A percentile compares a stretch with the other conserved stretches of the same genome.
phyloP scores from a whole-genome alignment of 2,113 vertebrate genomes.

The Rhinoptilus africanus region DNA sequence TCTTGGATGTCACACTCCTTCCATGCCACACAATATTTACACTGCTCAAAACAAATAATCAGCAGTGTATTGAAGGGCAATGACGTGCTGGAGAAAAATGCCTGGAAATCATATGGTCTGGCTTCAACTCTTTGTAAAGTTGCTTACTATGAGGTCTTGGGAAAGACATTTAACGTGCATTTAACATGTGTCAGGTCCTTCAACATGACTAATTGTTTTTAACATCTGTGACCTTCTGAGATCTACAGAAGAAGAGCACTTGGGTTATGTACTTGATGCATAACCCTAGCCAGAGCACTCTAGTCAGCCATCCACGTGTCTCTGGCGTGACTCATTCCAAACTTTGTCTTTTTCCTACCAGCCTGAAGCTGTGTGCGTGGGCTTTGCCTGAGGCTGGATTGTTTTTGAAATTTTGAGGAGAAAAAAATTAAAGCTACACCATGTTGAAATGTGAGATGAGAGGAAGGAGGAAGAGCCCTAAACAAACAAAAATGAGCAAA shows the following conservation, averaged over 20 bases:
- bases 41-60: neutral
- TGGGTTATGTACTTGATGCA: neutral
- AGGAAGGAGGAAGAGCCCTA: neutral
- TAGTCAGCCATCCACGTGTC: neutral
- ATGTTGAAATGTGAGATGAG: neutral
- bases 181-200: neutral
- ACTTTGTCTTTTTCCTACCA: neutral
- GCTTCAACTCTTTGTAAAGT: neutral
- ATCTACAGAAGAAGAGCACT: neutral
- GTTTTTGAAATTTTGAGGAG: neutral
- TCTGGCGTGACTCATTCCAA: neutral
- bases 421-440: neutral
- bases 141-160: neutral
- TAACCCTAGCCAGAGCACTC: neutral
- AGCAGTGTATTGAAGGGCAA: neutral
- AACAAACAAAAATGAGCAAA: constrained; percentile 2
- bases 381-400: neutral
- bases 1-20: neutral
- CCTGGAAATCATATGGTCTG: neutral
- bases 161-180: neutral
- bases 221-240: constrained; percentile 2
- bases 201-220: neutral
- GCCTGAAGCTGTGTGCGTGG: neutral
- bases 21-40: neutral
- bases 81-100: neutral